A percentile compares a stretch with the other conserved stretches of the same genome.
Evolutionary conservation across 2,113 vertebrate genomes (phyloP).

Genomic region (Burhinus oedicnemus): DNA sequence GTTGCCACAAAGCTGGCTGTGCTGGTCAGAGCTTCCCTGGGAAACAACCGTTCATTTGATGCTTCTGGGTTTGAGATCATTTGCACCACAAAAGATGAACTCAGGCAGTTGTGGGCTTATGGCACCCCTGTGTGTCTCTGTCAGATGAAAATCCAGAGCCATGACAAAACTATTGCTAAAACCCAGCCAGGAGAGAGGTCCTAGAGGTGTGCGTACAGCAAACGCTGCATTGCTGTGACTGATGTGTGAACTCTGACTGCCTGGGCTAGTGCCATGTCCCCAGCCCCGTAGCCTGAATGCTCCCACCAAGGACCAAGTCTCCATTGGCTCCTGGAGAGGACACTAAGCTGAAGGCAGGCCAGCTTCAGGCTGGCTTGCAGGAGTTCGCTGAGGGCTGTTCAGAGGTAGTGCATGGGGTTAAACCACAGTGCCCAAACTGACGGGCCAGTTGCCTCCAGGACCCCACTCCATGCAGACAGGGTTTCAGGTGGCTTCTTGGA

Average conservation of each 20-base stretch:
- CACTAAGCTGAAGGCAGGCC: neutral
- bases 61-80: neutral
- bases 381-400: neutral
- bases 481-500: neutral
- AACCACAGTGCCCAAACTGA: neutral
- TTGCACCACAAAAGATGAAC: neutral
- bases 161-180: neutral
- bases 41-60: neutral
- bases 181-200: neutral
- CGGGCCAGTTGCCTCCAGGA: fast-evolving
- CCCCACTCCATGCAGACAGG: neutral
- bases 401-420: neutral
- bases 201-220: neutral
- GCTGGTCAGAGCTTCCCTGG: neutral
- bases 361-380: neutral
- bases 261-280: fast-evolving
- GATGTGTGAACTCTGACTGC: neutral
- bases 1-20: neutral
- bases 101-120: neutral
- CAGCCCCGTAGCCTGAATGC: fast-evolving
- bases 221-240: fast-evolving
- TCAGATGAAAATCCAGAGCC: neutral
- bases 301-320: neutral
- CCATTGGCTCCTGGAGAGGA: neutral
- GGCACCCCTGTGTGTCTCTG: neutral